Evolutionary conservation across 1,140 invertebrate genomes (phyloP).

Genomic region (Coptotermes formosanus): DNA sequence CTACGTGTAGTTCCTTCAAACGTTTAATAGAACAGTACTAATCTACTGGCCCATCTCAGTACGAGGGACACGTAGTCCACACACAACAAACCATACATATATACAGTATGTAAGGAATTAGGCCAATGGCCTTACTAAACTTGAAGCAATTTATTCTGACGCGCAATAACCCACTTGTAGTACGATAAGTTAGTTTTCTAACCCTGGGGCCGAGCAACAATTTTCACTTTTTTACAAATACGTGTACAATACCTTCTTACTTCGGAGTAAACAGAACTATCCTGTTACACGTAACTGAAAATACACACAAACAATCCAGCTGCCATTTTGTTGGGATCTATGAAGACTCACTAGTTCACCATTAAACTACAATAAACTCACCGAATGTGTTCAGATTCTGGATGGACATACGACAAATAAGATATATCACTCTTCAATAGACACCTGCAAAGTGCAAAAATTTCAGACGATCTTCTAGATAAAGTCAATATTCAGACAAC

Average conservation of each 20-base stretch:
- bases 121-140: not conserved
- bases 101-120: not conserved
- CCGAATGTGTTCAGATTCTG: constrained; percentile 92
- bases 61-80: not conserved
- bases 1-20: no score
- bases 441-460: constrained; percentile 66
- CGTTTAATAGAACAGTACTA: no score
- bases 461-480: constrained; percentile 17
- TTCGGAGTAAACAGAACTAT: not conserved
- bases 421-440: constrained; percentile 64
- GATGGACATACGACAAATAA: constrained; percentile 95
- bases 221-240: not conserved
- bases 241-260: not conserved
- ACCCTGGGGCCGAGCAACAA: not conserved
- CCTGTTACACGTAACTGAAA: not conserved
- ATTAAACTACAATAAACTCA: constrained; percentile 50
- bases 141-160: not conserved
- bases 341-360: constrained; percentile 10
- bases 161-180: not conserved
- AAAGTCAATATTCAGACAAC: not conserved
- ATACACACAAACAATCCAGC: constrained; percentile 33
- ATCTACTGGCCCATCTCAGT: no score
- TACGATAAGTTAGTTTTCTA: not conserved
- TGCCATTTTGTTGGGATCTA: constrained; percentile 51
- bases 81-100: not conserved